Evolutionary conservation across 2,113 vertebrate genomes (phyloP), one percentile per base, ranked within the genome.

Genomic region (Sterna hirundo): DNA sequence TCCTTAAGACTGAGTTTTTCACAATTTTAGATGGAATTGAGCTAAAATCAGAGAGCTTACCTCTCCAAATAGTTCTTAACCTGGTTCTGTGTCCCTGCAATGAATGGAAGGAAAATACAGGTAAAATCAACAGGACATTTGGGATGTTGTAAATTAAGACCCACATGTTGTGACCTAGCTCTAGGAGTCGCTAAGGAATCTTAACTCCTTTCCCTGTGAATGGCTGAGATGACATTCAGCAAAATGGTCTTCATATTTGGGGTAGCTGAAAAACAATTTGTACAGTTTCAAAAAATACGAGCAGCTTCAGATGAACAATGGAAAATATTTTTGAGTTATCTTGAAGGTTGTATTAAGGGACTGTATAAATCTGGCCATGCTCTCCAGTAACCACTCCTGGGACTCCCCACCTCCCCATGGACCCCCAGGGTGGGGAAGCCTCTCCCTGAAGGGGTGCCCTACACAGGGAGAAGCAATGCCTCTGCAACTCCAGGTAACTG

Each of bases 391-490:
- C 23, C 10, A 21, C 5, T 82, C 9, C 47, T 75, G 44, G 20
- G 15, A 64, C 11, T 15, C 9, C 93, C 13, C 15, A 52, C 7
- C 8, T 75, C 4, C 11, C 5, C 0, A 0, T 40, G 11, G 20
- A 34, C 10, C 27, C 5, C 6, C 26, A 12, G 14, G 6, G 11
- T 1, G 1, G 22, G 16, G 65, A 78, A 55, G 12, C 11, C 16
- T 66, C 44, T 82, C 10, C 34, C 44, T 38, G 15, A 62, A 72
- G 16, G 32, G 30, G 17, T 40, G 20, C 11, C 86, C 8, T 1
- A 2, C 17, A 29, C 13, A 64, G 62, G 10, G 20, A 60, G 51
- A 51, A 84, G 25, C 18, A 58, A 4, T 36, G 18, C 15, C 13
- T 83, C 42, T 54, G 65, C 17, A 26, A n/a, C 5, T 66, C 6